Percentiles rank a stretch among this genome's conserved stretches.
phyloP scores from a whole-genome alignment of 2,113 vertebrate species.

The Halichoerus grypus region DNA sequence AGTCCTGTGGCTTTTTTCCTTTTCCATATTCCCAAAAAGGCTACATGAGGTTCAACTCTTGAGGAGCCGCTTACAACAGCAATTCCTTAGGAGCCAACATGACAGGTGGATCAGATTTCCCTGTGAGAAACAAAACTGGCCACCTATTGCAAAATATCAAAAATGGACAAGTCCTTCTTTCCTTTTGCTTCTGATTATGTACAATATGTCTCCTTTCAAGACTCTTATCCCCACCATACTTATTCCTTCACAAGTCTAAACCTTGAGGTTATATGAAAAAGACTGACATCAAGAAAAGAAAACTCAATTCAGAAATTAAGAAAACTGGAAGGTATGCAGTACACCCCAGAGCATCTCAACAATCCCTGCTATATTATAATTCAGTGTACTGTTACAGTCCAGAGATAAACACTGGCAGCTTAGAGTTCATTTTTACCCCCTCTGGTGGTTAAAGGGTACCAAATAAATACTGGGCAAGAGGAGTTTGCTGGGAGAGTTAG shows the following conservation, averaged over 20 bases:
- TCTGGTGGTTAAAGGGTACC: constrained; percentile 27
- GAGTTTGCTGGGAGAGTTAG: constrained; percentile 42
- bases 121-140: constrained; percentile 63
- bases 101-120: constrained; percentile 66
- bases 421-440: not conserved
- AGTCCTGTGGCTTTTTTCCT: constrained; percentile 78
- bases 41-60: constrained; percentile 69
- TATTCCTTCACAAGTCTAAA: constrained; percentile 58
- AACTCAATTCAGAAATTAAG: constrained; percentile 67
- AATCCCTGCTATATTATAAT: not conserved
- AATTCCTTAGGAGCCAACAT: constrained; percentile 78
- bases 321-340: constrained; percentile 73
- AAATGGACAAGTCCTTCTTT: constrained; percentile 66
- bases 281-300: constrained; percentile 61
- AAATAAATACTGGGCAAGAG: constrained; percentile 64
- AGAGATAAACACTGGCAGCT: constrained; percentile 45
- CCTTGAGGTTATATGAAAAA: constrained; percentile 77
- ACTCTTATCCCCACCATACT: constrained; percentile 63
- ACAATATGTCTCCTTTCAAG: constrained; percentile 65
- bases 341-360: constrained; percentile 61
- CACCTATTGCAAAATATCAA: constrained; percentile 64
- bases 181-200: constrained; percentile 63
- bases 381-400: not conserved
- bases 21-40: constrained; percentile 70
- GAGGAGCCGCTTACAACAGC: constrained; percentile 74